Conservation (phyloP, 2,113 vertebrate genomes). For the Desmodus rotundus region DNA sequence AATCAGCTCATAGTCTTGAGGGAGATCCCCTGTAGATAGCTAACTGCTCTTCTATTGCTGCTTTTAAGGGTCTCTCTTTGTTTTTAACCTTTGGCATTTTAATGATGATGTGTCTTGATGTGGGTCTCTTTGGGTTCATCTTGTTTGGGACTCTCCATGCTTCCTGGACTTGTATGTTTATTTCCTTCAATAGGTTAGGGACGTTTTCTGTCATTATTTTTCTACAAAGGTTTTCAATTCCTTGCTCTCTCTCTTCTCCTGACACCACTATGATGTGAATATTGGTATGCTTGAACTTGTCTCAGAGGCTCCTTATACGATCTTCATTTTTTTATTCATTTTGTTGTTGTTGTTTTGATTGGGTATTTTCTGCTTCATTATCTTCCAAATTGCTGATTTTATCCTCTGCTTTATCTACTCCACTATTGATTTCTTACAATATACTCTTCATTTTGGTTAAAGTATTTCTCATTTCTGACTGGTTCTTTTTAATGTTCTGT, state of each 20-base stretch:
- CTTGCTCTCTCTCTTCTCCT: background rate
- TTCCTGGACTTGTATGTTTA: background rate
- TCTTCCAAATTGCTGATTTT: no score
- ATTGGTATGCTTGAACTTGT: no score
- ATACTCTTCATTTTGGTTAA: no score
- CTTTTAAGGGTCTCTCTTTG: background rate
- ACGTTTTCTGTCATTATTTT: background rate
- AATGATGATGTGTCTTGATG: background rate
- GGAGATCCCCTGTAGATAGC: background rate
- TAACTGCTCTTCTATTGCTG: background rate
- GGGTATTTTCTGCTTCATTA: no score
- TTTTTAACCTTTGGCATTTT: background rate
- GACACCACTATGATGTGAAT: no score
- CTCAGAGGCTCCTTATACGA: no score
- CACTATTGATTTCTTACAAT: no score
- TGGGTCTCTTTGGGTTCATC: background rate
- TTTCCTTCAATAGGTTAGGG: background rate
- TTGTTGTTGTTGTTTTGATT: no score
- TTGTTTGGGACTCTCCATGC: no score
- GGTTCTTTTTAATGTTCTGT: background rate
- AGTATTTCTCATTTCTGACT: background rate
- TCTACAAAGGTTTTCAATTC: background rate
- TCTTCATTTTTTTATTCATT: no score
- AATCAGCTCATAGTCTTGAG: background rate
- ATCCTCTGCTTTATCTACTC: no score